Base-by-base conservation (phyloP, 2,113 vertebrate species). In the Myrmecobius fasciatus region DNA sequence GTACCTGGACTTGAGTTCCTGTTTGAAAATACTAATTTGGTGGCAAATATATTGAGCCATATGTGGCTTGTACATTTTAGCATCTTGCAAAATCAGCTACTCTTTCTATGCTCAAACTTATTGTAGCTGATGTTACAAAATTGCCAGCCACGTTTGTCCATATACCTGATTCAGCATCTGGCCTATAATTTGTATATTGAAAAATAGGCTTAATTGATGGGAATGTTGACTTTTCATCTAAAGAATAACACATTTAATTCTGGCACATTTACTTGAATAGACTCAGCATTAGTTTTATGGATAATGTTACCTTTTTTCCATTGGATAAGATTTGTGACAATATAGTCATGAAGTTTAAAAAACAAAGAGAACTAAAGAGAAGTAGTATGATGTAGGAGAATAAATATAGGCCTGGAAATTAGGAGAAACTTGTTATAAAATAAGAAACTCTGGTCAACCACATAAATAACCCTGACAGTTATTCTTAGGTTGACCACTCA, bases 81-180 rank as follows among this genome's bases (percentile, higher is more conserved):
- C 94, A 97, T 97, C 96, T 97, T 98, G 97, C 97, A 97, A 94
- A 97, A 95, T 97, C 97, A 97, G 97, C 97, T 97, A n/a, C 95
- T 96, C 97, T 96, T 93, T 54, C 56, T 53, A n/a, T 28, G 95
- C 96, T 95, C 96, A 97, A 97, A 96, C 97, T 96, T 96, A 94
- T 91, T 97, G 94, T 91, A 97, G 97, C 97, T 98, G 97, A 96
- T 97, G 95, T 97, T 96, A 97, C 97, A 97, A 97, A 97, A 97
- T 53, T 96, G 95, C 96, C 97, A 97, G 93, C 95, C 96, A 6
- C 94, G 91, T 96, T 97, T 97, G 94, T 88, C 96, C 95, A 97
- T 96, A 91, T 95, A 95, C 96, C 97, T 97, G 97, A 98, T 92
- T 97, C 97, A 98, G 97, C 97, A 98, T 96, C 96, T 97, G 97